Base-by-base conservation (phyloP, 2,888 invertebrate species). In the Creontiades dilutus region DNA sequence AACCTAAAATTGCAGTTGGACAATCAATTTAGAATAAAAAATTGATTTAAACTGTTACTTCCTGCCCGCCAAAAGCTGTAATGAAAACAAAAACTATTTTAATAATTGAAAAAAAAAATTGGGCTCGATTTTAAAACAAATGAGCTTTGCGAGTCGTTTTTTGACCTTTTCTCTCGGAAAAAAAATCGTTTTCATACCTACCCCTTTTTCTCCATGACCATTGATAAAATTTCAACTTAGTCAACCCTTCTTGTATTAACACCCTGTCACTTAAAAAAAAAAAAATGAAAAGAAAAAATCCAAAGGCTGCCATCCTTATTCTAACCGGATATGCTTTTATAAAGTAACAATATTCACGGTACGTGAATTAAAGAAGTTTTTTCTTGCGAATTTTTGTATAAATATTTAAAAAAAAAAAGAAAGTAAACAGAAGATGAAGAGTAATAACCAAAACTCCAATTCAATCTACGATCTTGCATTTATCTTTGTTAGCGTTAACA, bases 401-500 rank as follows among this genome's bases (percentile, higher is more conserved):
- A 47, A 52, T 55, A 55, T 14, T 7, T 57, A 57, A 4, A 37
- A 37, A 37, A 4, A 4, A 2, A 7, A 57, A n/a, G 23, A 68
- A 68, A 37, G 14, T 23, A 84, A 84, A 82, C 52, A 27, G 52
- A 16, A 82, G 23, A 81, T 28, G 81, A 57, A 85, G 68, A 68
- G 68, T 68, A 85, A 85, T 37, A 85, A 55, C 57, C 19, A 89
- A 55, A 89, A 89, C 89, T 89, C 84, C 89, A 84, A 89, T 84
- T 88, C 88, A 88, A 88, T 88, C 88, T 88, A 76, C 28, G 78
- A 88, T 88, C 88, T 88, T 90, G 90, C 90, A 90, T 90, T 90
- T 90, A 90, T 87, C 90, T 82, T 86, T 86, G 68, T 81, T 90
- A 90, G 89, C 89, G 86, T 81, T 89, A 90, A 90, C 89, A 90